Percentiles rank a stretch among this genome's conserved stretches.
phyloP scores from a whole-genome alignment of 92 coral and sea anemone species.

The Micromussa lordhowensis region DNA sequence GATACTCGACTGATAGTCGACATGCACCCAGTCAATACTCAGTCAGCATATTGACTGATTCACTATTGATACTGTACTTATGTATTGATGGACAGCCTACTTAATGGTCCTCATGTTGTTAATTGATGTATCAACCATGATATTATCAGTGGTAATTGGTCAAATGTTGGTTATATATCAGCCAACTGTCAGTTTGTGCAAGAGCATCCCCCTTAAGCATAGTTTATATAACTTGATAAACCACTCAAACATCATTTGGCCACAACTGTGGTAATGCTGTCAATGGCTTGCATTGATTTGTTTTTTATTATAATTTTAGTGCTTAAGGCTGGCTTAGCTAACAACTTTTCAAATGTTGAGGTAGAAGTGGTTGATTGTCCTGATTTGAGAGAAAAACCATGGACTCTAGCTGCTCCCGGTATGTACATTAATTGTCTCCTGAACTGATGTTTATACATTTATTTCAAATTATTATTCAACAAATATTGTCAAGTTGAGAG shows the following conservation, averaged over 20 bases:
- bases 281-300: neutral
- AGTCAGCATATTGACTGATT: no score
- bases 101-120: no score
- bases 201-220: neutral
- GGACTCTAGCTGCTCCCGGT: constrained; percentile 94
- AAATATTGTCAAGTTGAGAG: no score
- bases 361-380: constrained; percentile 94
- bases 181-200: neutral
- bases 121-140: no score
- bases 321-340: constrained; percentile 80
- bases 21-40: no score
- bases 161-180: no score
- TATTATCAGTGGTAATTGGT: no score
- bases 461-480: neutral
- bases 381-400: constrained; percentile 83
- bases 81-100: no score
- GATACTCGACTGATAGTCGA: no score
- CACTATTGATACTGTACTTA: no score
- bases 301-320: constrained; percentile 50
- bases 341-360: constrained; percentile 86
- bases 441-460: neutral
- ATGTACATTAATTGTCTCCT: neutral
- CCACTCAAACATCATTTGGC: no score
- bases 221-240: no score
- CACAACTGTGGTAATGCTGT: neutral